Conservation (phyloP, 2,797 vertebrate species). For the Mareca penelope region DNA sequence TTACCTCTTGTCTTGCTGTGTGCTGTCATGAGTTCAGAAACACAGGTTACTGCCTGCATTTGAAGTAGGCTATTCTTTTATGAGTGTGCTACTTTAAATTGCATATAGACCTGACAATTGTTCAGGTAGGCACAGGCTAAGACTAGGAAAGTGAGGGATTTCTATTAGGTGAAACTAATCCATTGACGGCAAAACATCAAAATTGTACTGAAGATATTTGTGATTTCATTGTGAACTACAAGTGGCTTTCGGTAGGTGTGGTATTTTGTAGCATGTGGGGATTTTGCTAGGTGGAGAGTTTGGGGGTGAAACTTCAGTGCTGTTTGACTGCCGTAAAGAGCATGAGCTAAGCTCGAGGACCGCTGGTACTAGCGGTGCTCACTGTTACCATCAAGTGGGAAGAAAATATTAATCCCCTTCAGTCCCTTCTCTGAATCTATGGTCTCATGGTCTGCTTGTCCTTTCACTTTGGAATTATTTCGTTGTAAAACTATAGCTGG, state of each 20-base stretch:
- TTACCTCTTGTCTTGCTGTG: not conserved
- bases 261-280: not conserved
- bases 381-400: not conserved
- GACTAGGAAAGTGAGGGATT: not conserved
- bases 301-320: not conserved
- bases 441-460: not conserved
- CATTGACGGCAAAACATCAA: not conserved
- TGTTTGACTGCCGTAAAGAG: not conserved
- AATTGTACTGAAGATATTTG: not conserved
- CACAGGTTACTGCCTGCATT: not conserved
- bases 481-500: not conserved
- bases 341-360: not conserved
- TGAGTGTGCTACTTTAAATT: not conserved
- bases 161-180: not conserved
- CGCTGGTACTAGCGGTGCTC: not conserved
- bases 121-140: constrained; percentile 6
- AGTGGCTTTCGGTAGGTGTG: not conserved
- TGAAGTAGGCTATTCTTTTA: not conserved
- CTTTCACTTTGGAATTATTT: not conserved
- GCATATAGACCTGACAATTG: not conserved
- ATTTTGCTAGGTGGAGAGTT: not conserved
- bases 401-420: not conserved
- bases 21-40: not conserved
- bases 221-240: not conserved
- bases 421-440: not conserved